These are phyloP conservation scores for Onychorhynchus coronatus DNA, from an alignment of 2,113 vertebrate genomes.

Conservation along the genomic window DNA sequence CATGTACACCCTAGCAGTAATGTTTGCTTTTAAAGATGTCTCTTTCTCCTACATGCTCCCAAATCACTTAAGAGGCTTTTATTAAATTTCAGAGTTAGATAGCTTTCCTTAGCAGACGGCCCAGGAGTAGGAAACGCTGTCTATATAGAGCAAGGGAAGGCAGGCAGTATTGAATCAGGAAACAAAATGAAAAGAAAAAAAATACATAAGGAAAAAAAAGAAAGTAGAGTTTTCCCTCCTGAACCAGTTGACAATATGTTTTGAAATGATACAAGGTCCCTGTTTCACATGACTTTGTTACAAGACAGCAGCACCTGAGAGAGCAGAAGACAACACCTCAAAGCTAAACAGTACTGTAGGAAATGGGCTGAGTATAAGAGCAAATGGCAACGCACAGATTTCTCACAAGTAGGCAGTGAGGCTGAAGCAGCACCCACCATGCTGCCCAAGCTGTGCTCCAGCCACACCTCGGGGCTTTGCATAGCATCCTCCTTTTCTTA, in stretches of 20 bases:
- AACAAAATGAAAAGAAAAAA: conserved; percentile 25
- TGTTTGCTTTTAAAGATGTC: conserved; percentile 51
- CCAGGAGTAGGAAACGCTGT: conserved; percentile 45
- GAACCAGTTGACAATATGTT: background rate
- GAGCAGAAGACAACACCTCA: background rate
- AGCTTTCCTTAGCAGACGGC: conserved; percentile 43
- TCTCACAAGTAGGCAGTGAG: background rate
- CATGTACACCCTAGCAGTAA: conserved; percentile 41
- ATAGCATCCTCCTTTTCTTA: conserved; percentile 18
- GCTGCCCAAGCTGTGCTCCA: conserved; percentile 33
- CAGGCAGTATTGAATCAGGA: conserved; percentile 44
- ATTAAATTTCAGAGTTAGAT: conserved; percentile 67
- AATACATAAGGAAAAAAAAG: background rate
- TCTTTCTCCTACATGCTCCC: conserved; percentile 44
- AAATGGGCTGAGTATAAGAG: background rate
- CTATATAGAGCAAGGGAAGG: conserved; percentile 34
- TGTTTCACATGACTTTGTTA: background rate
- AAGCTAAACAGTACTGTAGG: background rate
- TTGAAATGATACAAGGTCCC: background rate
- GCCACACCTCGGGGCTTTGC: conserved; percentile 16
- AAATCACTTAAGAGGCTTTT: conserved; percentile 68
- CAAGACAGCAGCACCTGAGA: background rate
- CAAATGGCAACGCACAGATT: conserved; percentile 45
- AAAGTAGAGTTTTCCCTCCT: background rate
- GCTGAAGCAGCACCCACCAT: background rate